These are phyloP conservation scores for Zosterops borbonicus DNA, from an alignment of 2,113 vertebrate genomes.

Conservation along the genomic window DNA sequence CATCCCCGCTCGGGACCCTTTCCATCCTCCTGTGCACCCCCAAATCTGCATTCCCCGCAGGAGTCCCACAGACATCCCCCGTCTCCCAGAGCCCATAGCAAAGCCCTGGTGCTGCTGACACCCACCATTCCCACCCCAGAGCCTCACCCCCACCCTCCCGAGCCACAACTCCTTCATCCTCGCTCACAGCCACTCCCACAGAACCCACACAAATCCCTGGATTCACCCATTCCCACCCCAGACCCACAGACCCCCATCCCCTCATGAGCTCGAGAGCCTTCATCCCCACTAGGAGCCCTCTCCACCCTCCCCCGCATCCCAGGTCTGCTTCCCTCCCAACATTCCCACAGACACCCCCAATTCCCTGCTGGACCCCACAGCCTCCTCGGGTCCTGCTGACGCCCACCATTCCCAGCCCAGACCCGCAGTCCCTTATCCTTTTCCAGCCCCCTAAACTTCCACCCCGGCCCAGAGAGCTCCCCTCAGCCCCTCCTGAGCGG, in stretches of 20 bases:
- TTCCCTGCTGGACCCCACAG: background rate
- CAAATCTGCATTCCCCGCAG: background rate
- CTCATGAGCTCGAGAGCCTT: background rate
- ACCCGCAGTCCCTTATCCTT: too few species aligned
- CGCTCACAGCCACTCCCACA: background rate
- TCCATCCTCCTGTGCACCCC: background rate
- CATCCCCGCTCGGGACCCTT: accelerated
- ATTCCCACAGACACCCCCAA: too few species aligned
- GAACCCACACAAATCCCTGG: background rate
- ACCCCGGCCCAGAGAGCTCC: too few species aligned
- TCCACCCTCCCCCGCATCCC: background rate
- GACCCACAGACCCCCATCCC: background rate
- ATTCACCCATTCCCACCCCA: background rate
- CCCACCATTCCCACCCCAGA: accelerated
- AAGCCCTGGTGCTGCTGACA: background rate
- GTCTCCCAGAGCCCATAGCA: background rate
- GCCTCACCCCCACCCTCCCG: background rate
- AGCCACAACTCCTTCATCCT: background rate
- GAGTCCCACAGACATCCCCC: background rate
- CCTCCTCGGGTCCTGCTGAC: too few species aligned
- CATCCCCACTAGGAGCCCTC: background rate
- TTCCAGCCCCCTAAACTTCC: background rate
- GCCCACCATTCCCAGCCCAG: background rate
- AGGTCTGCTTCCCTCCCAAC: background rate
- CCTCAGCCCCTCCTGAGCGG: too few species aligned